Evolutionary conservation across 1,140 invertebrate species (phyloP).

Genomic region (Drosophila truncata): DNA sequence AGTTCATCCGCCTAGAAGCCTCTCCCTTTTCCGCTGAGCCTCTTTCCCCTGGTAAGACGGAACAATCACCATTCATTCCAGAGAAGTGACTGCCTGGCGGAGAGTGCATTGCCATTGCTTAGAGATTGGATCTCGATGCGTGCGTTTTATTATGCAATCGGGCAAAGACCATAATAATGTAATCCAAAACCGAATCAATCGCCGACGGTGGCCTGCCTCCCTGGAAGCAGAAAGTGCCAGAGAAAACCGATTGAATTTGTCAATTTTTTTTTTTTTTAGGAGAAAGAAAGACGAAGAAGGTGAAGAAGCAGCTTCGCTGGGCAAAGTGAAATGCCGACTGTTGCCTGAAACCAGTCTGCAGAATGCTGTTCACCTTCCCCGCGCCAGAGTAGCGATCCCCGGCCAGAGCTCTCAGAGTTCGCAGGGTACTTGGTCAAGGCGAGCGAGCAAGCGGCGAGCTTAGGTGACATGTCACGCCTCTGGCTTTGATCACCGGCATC

Average conservation of each 20-base stretch:
- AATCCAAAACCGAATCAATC: slow-evolving; percentile 63
- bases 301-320: slow-evolving; percentile 1
- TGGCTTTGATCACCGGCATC: neutral
- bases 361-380: slow-evolving; percentile 41
- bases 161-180: slow-evolving; percentile 24
- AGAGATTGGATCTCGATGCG: slow-evolving; percentile 14
- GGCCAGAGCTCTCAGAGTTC: slow-evolving; percentile 9
- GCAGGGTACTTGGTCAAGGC: slow-evolving; percentile 73
- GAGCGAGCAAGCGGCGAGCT: slow-evolving; percentile 32
- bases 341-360: slow-evolving; percentile 32
- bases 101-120: slow-evolving; percentile 40
- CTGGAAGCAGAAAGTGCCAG: slow-evolving; percentile 33
- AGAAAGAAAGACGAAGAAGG: slow-evolving; percentile 24
- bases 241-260: slow-evolving; percentile 39
- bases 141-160: slow-evolving; percentile 60
- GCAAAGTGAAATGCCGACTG: slow-evolving; percentile 43
- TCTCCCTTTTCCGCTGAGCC: neutral
- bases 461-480: slow-evolving; percentile 50
- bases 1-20: neutral
- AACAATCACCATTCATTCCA: no score
- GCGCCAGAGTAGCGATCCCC: neutral
- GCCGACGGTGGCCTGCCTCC: slow-evolving; percentile 1
- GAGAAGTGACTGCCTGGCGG: slow-evolving; percentile 13
- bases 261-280: no score
- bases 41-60: neutral